A percentile compares a stretch with the other conserved stretches of the same genome.
Evolutionary conservation across 2,113 vertebrate species (phyloP).

Genomic region (Campylomormyrus tamandua): DNA sequence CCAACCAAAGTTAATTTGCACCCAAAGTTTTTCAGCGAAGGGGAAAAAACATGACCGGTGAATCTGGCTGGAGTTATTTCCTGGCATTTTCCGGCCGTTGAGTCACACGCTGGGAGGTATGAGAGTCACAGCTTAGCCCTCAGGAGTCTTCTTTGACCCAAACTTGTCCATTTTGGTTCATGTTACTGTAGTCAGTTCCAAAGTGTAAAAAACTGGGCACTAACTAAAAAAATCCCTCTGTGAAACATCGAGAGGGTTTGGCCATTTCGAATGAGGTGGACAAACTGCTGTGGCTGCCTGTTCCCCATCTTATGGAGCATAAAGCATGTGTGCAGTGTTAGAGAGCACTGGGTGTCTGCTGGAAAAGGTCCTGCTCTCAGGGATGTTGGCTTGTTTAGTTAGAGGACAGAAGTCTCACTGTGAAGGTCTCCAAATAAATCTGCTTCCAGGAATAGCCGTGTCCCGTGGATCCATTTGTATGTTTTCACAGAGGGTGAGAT

Average conservation of each 20-base stretch:
- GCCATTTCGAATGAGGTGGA: not conserved
- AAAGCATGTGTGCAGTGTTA: not conserved
- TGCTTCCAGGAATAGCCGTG: not conserved
- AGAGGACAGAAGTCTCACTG: not conserved
- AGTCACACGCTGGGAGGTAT: not conserved
- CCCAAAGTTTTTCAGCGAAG: not conserved
- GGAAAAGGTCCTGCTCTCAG: not conserved
- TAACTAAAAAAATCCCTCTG: not conserved
- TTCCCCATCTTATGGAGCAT: not conserved
- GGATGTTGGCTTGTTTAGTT: not conserved
- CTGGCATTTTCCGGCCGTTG: not conserved
- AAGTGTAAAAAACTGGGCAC: not conserved
- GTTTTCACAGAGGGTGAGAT: not conserved
- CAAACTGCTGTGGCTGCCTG: not conserved
- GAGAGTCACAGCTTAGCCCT: not conserved
- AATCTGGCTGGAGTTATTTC: not conserved
- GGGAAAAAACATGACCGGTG: not conserved
- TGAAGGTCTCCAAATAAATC: not conserved
- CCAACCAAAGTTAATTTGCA: not conserved
- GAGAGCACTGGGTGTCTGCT: not conserved
- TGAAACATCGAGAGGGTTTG: not conserved
- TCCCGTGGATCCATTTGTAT: not conserved
- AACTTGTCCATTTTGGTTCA: not conserved
- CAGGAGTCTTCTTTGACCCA: not conserved
- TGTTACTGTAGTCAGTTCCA: not conserved